Conservation (phyloP, 2,888 invertebrate species). For the Branchellion lobata region DNA sequence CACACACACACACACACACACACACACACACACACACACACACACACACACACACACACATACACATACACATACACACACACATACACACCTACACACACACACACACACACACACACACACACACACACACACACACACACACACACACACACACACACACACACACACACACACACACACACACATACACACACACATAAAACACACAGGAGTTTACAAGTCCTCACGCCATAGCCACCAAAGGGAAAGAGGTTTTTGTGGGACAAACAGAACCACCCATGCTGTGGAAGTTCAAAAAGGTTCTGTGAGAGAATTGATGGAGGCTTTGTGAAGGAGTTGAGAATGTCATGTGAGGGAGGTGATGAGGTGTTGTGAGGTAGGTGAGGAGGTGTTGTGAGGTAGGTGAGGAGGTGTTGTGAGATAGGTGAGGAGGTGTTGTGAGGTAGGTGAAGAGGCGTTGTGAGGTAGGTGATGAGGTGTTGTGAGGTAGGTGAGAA, state of each 20-base stretch:
- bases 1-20: not conserved
- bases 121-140: conserved; percentile 18
- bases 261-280: conserved; percentile 75
- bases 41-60: not conserved
- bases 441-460: too few species aligned
- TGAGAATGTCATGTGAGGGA: too few species aligned
- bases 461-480: too few species aligned
- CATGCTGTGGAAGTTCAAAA: conserved; percentile 68
- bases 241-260: conserved; percentile 73
- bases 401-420: too few species aligned
- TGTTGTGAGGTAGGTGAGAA: too few species aligned
- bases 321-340: too few species aligned
- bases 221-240: conserved; percentile 81
- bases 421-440: too few species aligned
- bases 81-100: not conserved
- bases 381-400: too few species aligned
- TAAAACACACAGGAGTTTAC: conserved; percentile 64
- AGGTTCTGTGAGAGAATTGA: too few species aligned
- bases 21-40: conserved; percentile 1
- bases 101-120: conserved; percentile 9
- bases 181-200: conserved; percentile 6
- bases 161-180: conserved; percentile 1
- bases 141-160: conserved; percentile 1
- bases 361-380: not conserved
- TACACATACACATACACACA: conserved; percentile 1